A percentile compares a stretch with the other conserved stretches of the same genome.
These are phyloP conservation scores for Etheostoma nigrum DNA, from an alignment of 2,797 vertebrate genomes.

Conservation along the genomic window DNA sequence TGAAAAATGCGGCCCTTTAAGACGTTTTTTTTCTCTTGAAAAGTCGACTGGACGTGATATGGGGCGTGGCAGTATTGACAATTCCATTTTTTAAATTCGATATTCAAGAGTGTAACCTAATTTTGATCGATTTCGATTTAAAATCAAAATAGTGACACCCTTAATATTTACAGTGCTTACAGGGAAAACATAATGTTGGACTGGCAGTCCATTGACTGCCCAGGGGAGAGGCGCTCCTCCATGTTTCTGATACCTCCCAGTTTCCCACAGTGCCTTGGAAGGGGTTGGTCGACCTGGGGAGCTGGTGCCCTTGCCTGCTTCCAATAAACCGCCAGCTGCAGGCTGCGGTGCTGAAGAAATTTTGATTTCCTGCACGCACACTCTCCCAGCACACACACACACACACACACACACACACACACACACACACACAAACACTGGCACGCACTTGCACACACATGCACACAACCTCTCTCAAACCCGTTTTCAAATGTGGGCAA, in stretches of 20 bases:
- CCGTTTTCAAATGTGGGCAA: slow-evolving; percentile 59
- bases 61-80: too few species aligned
- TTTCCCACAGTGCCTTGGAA: slow-evolving; percentile 68
- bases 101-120: too few species aligned
- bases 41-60: too few species aligned
- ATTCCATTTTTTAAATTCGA: too few species aligned
- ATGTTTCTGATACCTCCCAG: slow-evolving; percentile 54
- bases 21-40: too few species aligned
- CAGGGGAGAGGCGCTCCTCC: not conserved
- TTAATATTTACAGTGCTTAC: slow-evolving; percentile 35
- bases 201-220: slow-evolving; percentile 13
- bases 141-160: too few species aligned
- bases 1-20: too few species aligned
- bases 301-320: slow-evolving; percentile 82
- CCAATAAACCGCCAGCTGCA: slow-evolving; percentile 83
- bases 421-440: slow-evolving; percentile 7
- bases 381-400: slow-evolving; percentile 15
- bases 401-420: not conserved
- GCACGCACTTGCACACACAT: not conserved
- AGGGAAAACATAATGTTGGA: slow-evolving; percentile 29
- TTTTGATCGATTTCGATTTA: too few species aligned
- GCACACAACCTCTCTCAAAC: slow-evolving; percentile 37
- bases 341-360: slow-evolving; percentile 79
- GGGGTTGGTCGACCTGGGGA: slow-evolving; percentile 67
- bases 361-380: slow-evolving; percentile 79